These are phyloP conservation scores for Lophotis ruficrista DNA, from an alignment of 2,113 vertebrate species.

Conservation along the genomic window DNA sequence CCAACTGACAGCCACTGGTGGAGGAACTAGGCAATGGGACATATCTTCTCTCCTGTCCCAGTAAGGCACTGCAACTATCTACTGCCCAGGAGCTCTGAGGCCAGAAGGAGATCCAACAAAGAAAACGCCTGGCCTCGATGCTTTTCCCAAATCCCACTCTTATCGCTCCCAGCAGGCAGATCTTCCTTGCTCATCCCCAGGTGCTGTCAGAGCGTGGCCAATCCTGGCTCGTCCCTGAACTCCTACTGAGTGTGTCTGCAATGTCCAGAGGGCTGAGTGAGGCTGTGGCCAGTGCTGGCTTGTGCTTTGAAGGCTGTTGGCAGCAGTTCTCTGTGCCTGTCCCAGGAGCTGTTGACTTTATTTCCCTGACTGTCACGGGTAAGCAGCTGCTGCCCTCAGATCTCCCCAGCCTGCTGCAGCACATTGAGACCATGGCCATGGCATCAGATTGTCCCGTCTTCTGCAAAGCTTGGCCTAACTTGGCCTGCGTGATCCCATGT, in stretches of 20 bases:
- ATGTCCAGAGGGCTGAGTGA: not conserved
- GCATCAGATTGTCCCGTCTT: not conserved
- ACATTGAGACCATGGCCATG: fast-evolving
- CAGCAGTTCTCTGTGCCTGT: not conserved
- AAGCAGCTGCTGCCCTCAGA: not conserved
- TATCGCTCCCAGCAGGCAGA: fast-evolving
- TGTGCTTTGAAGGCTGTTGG: not conserved
- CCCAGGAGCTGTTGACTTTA: not conserved
- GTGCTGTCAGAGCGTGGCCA: not conserved
- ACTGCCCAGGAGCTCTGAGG: not conserved
- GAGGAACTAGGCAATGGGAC: not conserved
- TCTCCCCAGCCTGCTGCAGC: not conserved
- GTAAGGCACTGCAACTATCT: not conserved
- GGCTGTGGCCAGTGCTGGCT: not conserved
- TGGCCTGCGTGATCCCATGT: not conserved
- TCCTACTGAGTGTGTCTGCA: not conserved
- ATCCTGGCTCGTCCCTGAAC: not conserved
- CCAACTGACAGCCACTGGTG: fast-evolving
- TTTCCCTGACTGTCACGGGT: not conserved
- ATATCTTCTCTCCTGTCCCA: not conserved
- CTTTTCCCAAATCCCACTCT: not conserved
- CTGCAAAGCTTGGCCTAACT: fast-evolving
- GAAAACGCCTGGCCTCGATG: not conserved
- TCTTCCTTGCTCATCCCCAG: fast-evolving
- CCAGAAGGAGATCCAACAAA: not conserved